Percentiles rank a stretch among this genome's conserved stretches.
Conservation (phyloP, 2,113 vertebrate genomes). For the Rhineura floridana region DNA sequence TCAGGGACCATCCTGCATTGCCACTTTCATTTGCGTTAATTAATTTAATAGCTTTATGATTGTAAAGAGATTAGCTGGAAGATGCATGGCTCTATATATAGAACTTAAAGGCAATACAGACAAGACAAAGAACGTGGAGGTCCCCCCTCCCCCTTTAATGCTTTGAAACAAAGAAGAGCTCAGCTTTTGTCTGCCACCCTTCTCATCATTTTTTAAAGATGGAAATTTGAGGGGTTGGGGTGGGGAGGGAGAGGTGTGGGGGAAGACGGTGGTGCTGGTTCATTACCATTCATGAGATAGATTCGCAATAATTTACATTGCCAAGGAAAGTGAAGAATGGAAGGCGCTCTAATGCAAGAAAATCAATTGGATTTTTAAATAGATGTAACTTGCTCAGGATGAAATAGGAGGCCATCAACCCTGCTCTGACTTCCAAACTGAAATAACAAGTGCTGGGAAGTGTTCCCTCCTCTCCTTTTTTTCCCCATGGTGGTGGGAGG, state of each 20-base stretch:
- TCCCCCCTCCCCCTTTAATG: slow-evolving; percentile 18
- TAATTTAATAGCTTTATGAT: slow-evolving; percentile 72
- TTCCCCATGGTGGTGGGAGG: too few species aligned
- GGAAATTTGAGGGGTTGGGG: background rate
- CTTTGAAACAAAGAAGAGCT: slow-evolving; percentile 6
- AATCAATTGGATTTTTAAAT: slow-evolving; percentile 26
- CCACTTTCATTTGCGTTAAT: slow-evolving; percentile 60
- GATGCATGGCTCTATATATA: slow-evolving; percentile 55
- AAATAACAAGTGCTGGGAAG: background rate
- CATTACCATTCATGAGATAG: background rate
- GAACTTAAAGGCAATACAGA: slow-evolving; percentile 54
- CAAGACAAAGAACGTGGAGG: background rate
- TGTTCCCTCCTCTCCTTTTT: background rate
- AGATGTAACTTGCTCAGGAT: background rate
- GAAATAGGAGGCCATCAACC: background rate
- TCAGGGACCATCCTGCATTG: slow-evolving; percentile 32
- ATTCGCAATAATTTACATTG: slow-evolving; percentile 21
- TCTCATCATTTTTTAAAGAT: background rate
- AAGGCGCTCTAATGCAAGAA: background rate
- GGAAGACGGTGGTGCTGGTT: background rate
- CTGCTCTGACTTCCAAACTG: background rate
- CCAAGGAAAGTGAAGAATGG: slow-evolving; percentile 4
- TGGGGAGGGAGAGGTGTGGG: background rate
- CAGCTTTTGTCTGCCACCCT: slow-evolving; percentile 2
- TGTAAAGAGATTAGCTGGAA: slow-evolving; percentile 61